Base-by-base conservation (phyloP, 2,797 vertebrate species). In the Ispidina lecontei region DNA sequence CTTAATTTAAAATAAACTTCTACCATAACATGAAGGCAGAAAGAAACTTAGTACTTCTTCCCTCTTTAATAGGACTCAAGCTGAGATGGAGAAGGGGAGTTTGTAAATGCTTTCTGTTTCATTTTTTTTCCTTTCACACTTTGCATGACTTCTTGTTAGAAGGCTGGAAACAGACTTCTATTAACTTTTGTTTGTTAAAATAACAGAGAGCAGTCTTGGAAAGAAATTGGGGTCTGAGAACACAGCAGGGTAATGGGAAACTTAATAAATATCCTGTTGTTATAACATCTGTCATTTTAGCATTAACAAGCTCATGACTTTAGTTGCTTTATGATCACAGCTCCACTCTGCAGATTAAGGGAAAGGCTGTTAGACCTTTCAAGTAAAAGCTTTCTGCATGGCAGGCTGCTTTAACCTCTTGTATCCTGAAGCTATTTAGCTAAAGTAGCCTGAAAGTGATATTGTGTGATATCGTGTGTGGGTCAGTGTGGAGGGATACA, bases 231-330 rank as follows among this genome's bases (percentile, higher is more conserved):
- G 58, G 39, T 68, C 52, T 71, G 79, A 92, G 76, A 87, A 83
- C 71, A 17, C 87, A 79, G 82, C 51, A 88, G 94, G 80, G n/a
- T 49, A 68, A 74, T 70, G 65, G 65, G 84, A 92, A 39, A 59
- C 90, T 90, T 92, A 90, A 75, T 91, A 93, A 96, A 96, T 91
- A 83, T 65, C 39, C 51, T 71, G 92, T 95, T 92, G 91, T 95
- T 96, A 63, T 80, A 86, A 78, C 71, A 78, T 83, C 92, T 87
- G 72, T 90, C 75, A 92, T 91, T 89, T 89, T 46, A 85, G 41
- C 73, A 87, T 94, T 91, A 94, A 94, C 83, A 74, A 67, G 58
- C 85, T 92, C 74, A 68, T 25, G 77, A 85, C 46, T 64, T 81
- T 81, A 80, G 90, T 80, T 79, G 65, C 82, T 78, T 72, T 71